Evolutionary conservation across 2,888 invertebrate genomes (phyloP), one percentile per base, ranked within the genome.

Genomic region (Cryptophagus acutangulus): DNA sequence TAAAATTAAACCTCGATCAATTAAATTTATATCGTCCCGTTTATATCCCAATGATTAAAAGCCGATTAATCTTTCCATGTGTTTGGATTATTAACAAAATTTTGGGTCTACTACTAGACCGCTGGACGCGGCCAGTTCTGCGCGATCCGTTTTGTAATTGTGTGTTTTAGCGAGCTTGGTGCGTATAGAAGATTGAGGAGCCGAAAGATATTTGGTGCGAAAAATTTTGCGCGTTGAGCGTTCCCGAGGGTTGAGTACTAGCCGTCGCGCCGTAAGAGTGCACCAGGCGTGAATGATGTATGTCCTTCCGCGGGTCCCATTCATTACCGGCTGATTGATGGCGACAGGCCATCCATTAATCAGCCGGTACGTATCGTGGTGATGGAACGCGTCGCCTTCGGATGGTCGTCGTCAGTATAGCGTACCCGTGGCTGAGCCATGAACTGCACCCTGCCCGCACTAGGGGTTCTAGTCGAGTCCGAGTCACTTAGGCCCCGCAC

Each of bases 361-460:
- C 49, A 52, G 38, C 47, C 29, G 40, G 38, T 34, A n/a, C 12
- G 26, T 26, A 8, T 31, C 16, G 31, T 16, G n/a, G 34, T 34
- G 34, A 15, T 31, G n/a, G 13, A 42, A 45, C 49, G 54, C 48
- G 54, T 58, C 53, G 49, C 50, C 56, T 56, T 53, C 51, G 56
- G 46, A 49, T 53, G 57, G 55, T 54, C 55, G 48, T 37, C 35
- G 33, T 36, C 36, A 28, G 41, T 30, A 53, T 70, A 72, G 79
- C 84, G 76, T 83, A 86, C 87, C 85, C 86, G 82, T 81, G 86
- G 85, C 82, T 86, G 86, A 80, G 87, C 86, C 87, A 87, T 87
- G 81, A 79, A 82, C 78, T 55, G 57, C 57, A 80, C 81, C 78
- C 81, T 81, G 77, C 79, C 81, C 60, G 80, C 79, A 71, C 74